Conservation (phyloP, 2,888 invertebrate genomes). For the Smittia sp. region DNA sequence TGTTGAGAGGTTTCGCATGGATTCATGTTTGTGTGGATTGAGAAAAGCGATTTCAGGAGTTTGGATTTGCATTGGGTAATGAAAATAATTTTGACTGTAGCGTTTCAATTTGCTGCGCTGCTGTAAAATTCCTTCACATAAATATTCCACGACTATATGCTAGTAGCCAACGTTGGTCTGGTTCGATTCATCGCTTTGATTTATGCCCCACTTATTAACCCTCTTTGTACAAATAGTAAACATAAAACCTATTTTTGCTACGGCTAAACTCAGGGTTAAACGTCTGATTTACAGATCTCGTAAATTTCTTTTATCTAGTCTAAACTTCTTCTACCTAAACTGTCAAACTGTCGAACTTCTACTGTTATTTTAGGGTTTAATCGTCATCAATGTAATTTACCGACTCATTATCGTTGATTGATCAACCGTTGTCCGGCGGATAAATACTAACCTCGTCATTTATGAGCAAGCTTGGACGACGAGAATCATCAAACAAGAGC, state of each 20-base stretch:
- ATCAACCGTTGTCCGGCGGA: not conserved
- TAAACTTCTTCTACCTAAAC: conserved; percentile 13
- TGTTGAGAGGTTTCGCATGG: not conserved
- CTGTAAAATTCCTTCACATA: not conserved
- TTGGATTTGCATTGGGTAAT: conserved; percentile 7
- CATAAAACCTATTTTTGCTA: too few species aligned
- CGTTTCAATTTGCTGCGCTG: not conserved
- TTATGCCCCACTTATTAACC: not conserved
- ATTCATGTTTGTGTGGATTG: not conserved
- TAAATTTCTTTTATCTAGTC: conserved; percentile 10
- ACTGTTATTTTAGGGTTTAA: not conserved
- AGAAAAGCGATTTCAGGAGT: not conserved
- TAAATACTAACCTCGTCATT: conserved; percentile 84
- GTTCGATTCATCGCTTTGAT: not conserved
- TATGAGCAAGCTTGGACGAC: conserved; percentile 86
- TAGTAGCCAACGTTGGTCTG: not conserved
- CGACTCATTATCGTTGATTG: not conserved
- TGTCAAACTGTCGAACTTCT: conserved; percentile 5
- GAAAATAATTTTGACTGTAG: not conserved
- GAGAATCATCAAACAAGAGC: conserved; percentile 82
- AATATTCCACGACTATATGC: not conserved
- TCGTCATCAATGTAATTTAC: not conserved
- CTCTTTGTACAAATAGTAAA: too few species aligned
- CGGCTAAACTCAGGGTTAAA: not conserved
- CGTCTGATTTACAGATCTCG: not conserved